Conservation (phyloP, 2,113 vertebrate genomes). For the Willisornis vidua region DNA sequence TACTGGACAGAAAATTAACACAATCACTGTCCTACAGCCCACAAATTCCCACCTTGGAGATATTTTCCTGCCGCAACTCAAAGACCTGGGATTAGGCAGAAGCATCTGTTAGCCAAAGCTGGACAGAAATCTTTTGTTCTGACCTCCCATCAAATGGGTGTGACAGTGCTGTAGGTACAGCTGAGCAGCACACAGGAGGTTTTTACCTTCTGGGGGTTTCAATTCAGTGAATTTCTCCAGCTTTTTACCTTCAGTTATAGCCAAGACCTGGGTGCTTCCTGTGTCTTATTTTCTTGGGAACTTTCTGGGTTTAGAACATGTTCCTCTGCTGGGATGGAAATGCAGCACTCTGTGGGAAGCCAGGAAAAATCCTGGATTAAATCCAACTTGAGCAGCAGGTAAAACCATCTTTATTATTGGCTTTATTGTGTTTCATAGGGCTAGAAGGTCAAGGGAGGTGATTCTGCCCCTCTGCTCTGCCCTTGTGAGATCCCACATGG, state of each 20-base stretch:
- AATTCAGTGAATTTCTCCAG: background rate
- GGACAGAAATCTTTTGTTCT: background rate
- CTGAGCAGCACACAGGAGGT: background rate
- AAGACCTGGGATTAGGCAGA: background rate
- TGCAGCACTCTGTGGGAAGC: background rate
- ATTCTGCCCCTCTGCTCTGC: background rate
- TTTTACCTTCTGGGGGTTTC: background rate
- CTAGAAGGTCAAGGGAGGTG: background rate
- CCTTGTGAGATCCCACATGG: background rate
- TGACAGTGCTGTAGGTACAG: background rate
- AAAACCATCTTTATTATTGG: accelerated
- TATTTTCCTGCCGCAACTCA: background rate
- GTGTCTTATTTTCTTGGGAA: background rate
- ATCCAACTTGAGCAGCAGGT: accelerated
- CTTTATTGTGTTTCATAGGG: background rate
- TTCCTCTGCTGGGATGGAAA: background rate
- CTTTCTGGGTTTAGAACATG: accelerated
- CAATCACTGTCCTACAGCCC: background rate
- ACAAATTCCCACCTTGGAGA: background rate
- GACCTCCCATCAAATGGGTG: background rate
- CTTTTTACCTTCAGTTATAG: background rate
- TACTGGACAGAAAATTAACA: background rate
- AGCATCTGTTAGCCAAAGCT: background rate
- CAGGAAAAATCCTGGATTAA: background rate
- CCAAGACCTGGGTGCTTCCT: background rate